Percentiles rank a stretch among this genome's conserved stretches.
Evolutionary conservation across 2,888 invertebrate genomes (phyloP).

Genomic region (Philereme vetulata): DNA sequence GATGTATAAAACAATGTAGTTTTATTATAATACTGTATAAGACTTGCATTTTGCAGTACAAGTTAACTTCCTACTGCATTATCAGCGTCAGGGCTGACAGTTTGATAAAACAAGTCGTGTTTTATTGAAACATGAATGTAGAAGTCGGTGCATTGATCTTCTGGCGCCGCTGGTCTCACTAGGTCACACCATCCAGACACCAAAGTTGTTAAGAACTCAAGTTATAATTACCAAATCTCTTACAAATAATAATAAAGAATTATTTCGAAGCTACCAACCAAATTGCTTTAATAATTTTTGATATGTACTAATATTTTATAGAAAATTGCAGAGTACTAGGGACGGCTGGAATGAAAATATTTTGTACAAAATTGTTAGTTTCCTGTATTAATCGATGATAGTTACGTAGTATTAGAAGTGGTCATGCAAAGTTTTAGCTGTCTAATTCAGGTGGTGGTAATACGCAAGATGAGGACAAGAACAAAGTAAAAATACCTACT

Average conservation of each 20-base stretch:
- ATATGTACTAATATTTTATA: too few relatives aligned
- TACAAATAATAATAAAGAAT: neutral
- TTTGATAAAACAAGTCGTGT: conserved; percentile 20
- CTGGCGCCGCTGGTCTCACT: conserved; percentile 23
- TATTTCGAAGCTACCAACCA: too few relatives aligned
- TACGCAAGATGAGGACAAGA: too few relatives aligned
- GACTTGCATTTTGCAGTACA: neutral
- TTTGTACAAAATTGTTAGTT: too few relatives aligned
- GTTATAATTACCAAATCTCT: neutral
- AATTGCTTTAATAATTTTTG: too few relatives aligned
- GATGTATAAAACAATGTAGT: neutral
- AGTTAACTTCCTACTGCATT: conserved; percentile 5
- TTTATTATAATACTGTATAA: neutral
- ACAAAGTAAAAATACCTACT: too few relatives aligned
- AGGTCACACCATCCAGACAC: conserved; percentile 24
- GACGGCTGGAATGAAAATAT: too few relatives aligned
- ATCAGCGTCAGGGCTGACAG: conserved; percentile 20
- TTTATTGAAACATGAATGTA: conserved; percentile 12
- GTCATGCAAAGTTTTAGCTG: too few relatives aligned
- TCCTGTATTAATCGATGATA: too few relatives aligned
- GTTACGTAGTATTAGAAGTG: too few relatives aligned
- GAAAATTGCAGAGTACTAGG: too few relatives aligned
- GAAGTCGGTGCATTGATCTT: conserved; percentile 25
- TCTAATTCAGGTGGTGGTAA: too few relatives aligned
- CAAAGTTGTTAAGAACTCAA: neutral